A percentile compares a stretch with the other conserved stretches of the same genome.
Conservation (phyloP, 92 coral and sea anemone genomes). For the Palythoa grandis region DNA sequence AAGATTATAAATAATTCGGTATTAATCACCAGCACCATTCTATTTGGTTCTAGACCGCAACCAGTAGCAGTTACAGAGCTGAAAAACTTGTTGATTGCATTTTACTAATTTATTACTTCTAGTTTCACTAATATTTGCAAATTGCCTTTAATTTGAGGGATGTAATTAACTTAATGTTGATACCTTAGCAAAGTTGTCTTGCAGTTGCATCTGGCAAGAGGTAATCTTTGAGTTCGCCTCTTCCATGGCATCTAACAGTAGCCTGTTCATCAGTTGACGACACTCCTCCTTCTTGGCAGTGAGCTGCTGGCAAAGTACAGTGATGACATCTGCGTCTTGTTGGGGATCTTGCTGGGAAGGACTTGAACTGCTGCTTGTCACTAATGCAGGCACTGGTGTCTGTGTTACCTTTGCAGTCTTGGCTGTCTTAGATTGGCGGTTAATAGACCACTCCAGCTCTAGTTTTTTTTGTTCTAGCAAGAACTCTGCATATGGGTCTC, state of each 20-base stretch:
- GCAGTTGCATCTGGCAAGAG: constrained; percentile 46
- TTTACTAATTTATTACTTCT: too few species aligned
- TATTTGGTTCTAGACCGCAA: too few species aligned
- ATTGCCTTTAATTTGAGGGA: not conserved
- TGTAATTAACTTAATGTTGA: not conserved
- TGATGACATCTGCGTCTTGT: constrained; percentile 19
- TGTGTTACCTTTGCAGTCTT: constrained; percentile 15
- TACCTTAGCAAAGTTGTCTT: constrained; percentile 44
- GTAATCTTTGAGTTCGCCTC: constrained; percentile 32
- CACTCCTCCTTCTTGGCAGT: constrained; percentile 48
- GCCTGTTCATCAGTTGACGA: constrained; percentile 33
- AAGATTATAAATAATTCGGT: too few species aligned
- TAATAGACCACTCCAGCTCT: constrained; percentile 28
- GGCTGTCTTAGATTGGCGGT: constrained; percentile 37
- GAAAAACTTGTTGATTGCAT: too few species aligned
- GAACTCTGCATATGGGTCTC: constrained; percentile 36
- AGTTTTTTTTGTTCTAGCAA: constrained; percentile 36
- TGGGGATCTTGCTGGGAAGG: not conserved
- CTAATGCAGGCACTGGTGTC: constrained; percentile 35
- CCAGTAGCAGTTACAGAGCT: too few species aligned
- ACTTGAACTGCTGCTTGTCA: constrained; percentile 12
- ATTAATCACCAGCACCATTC: too few species aligned
- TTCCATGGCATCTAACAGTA: constrained; percentile 45
- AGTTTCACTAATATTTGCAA: not conserved
- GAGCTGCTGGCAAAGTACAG: constrained; percentile 45